Conservation (phyloP, 1,140 invertebrate species). For the Drosophila neocordata region DNA sequence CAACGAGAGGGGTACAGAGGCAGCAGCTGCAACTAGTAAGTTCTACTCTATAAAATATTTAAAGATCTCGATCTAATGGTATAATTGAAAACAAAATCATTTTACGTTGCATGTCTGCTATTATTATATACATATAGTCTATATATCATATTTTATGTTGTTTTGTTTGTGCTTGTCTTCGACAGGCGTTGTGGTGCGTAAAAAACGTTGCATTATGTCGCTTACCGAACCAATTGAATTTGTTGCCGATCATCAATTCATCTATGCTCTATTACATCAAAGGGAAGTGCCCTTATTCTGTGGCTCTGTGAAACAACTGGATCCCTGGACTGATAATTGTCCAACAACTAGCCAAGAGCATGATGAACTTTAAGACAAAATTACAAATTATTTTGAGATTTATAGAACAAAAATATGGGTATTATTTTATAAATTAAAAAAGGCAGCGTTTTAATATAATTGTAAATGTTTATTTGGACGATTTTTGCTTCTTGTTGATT, state of each 20-base stretch:
- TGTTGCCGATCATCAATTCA: constrained; percentile 74
- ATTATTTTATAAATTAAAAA: constrained; percentile 25
- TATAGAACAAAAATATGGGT: constrained; percentile 13
- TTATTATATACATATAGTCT: constrained; percentile 21
- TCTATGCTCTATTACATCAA: constrained; percentile 58
- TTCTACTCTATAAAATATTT: neutral
- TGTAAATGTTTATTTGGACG: neutral
- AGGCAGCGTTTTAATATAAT: constrained; percentile 20
- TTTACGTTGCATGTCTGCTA: neutral
- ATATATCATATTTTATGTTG: constrained; percentile 27
- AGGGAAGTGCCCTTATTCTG: constrained; percentile 49
- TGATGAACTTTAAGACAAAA: constrained; percentile 52
- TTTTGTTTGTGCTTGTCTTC: constrained; percentile 47
- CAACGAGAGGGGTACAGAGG: constrained; percentile 85
- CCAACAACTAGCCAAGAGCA: constrained; percentile 30
- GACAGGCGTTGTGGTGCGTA: constrained; percentile 55
- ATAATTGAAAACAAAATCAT: too few species aligned
- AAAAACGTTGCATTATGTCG: constrained; percentile 51
- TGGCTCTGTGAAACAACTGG: constrained; percentile 54
- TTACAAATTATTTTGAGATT: constrained; percentile 10
- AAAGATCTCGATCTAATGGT: neutral
- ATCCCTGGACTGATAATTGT: constrained; percentile 19
- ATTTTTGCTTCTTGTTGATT: neutral
- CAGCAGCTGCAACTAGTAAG: constrained; percentile 83
- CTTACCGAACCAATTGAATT: constrained; percentile 50